phyloP scores from a whole-genome alignment of 2,888 invertebrate species.

The Pemphredon lugubris region DNA sequence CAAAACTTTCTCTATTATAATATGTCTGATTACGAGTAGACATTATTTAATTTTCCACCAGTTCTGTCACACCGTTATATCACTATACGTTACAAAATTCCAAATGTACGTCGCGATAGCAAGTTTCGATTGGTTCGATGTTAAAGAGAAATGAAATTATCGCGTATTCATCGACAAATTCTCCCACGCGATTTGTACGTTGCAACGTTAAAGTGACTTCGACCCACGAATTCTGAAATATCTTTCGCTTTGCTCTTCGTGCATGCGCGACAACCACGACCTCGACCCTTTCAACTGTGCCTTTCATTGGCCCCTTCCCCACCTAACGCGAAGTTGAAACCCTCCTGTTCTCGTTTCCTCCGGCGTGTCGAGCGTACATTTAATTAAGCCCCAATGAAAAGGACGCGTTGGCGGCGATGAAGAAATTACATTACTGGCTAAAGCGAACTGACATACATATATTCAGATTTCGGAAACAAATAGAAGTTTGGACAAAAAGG shows the following conservation, averaged over 20 bases:
- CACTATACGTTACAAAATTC: too few relatives aligned
- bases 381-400: conserved; percentile 76
- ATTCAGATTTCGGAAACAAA: conserved; percentile 37
- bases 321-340: conserved; percentile 49
- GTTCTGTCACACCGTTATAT: too few relatives aligned
- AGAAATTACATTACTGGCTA: conserved; percentile 56
- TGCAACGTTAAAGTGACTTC: conserved; percentile 5
- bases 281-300: conserved; percentile 57
- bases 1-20: too few relatives aligned
- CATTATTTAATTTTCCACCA: too few relatives aligned
- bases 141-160: too few relatives aligned
- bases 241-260: conserved; percentile 32
- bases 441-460: conserved; percentile 39
- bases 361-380: conserved; percentile 66
- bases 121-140: too few relatives aligned
- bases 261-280: conserved; percentile 53
- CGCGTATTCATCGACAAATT: too few relatives aligned
- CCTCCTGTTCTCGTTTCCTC: conserved; percentile 60
- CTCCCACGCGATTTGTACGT: too few relatives aligned
- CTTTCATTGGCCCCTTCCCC: conserved; percentile 57
- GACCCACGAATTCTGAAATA: conserved; percentile 55
- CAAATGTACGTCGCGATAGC: too few relatives aligned
- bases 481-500: neutral
- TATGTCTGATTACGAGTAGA: too few relatives aligned
- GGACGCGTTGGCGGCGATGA: conserved; percentile 67